Conservation (phyloP, 1,140 invertebrate species). For the Calycopis cecrops region DNA sequence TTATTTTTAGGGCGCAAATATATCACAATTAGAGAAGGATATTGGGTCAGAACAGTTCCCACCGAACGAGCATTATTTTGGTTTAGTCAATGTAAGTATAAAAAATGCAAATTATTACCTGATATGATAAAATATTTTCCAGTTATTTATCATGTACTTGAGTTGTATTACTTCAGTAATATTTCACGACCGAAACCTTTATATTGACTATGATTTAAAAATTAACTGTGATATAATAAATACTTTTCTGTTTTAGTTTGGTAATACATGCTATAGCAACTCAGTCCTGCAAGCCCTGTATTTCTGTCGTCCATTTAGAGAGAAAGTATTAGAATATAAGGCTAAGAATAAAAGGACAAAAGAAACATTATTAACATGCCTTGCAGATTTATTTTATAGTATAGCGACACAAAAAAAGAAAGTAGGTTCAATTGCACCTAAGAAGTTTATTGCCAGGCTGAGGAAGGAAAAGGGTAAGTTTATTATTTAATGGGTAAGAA, state of each 20-base stretch:
- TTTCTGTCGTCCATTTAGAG: conserved; percentile 98
- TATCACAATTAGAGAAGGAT: conserved; percentile 97
- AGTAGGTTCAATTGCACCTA: conserved; percentile 99
- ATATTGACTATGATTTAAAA: background rate
- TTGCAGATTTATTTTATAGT: conserved; percentile 98
- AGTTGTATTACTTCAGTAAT: too few species aligned
- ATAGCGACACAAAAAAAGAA: conserved; percentile 99
- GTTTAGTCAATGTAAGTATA: conserved; percentile 97
- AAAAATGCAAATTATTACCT: background rate
- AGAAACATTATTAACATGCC: conserved; percentile 97
- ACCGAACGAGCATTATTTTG: conserved; percentile 98
- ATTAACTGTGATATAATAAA: conserved; percentile 2
- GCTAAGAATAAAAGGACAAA: conserved; percentile 98
- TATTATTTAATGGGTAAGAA: conserved; percentile 12
- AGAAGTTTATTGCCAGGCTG: conserved; percentile 98
- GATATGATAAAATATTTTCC: too few species aligned
- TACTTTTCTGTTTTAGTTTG: conserved; percentile 87
- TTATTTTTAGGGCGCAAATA: conserved; percentile 92
- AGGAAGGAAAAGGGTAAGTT: conserved; percentile 96
- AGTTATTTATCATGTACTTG: too few species aligned
- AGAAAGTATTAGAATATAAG: conserved; percentile 99
- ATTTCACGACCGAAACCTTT: too few species aligned
- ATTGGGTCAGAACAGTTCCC: conserved; percentile 98
- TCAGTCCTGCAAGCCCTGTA: conserved; percentile 99
- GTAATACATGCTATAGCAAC: conserved; percentile 99